Base-by-base conservation (phyloP, 2,797 vertebrate species). In the Phyllotis vaccarum region DNA sequence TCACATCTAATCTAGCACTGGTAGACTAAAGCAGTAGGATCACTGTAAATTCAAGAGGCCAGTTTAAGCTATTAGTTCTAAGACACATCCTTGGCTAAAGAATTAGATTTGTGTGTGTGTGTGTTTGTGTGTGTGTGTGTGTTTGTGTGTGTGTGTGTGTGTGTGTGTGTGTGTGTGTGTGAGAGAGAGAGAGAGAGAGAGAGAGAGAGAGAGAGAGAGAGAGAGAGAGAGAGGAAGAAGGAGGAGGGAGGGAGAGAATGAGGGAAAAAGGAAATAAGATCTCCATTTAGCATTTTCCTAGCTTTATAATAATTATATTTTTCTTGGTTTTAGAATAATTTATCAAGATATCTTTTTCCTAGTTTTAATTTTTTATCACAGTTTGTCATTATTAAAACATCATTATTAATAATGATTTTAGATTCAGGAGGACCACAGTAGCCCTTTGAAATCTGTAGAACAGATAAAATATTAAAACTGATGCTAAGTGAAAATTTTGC, bases 381-480 rank as follows among this genome's bases (percentile, higher is more conserved):
- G 5, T 40, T 86, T 87, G 62, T 90, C 19, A 58, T 64, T 93
- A 58, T 91, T 81, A 86, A 75, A 83, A 62, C 5, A 22, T 64
- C 21, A 66, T 76, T 82, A 68, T 79, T 93, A 22, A 87, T 24
- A 60, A 31, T 86, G 31, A 49, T 91, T 70, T 37, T 81, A 40
- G 58, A 58, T 5, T 64, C 68, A 14, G 11, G 14, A 52, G 64
- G 58, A 46, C 2, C 29, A 93, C 0, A 90, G 14, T 52, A 89
- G 29, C 1, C 14, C 90, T 83, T 90, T 85, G 58, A 93, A 72
- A 68, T 62, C 37, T 70, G 34, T 83, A 95, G 21, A 81, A 78
- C 43, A 22, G 29, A 31, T 85, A 85, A 66, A 22, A 34, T 66
- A 49, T 13, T 85, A 66, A 66, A 93, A 91, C 10, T 7, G 40